Evolutionary conservation across 2,797 vertebrate species (phyloP).

Genomic region (Leuciscus waleckii): DNA sequence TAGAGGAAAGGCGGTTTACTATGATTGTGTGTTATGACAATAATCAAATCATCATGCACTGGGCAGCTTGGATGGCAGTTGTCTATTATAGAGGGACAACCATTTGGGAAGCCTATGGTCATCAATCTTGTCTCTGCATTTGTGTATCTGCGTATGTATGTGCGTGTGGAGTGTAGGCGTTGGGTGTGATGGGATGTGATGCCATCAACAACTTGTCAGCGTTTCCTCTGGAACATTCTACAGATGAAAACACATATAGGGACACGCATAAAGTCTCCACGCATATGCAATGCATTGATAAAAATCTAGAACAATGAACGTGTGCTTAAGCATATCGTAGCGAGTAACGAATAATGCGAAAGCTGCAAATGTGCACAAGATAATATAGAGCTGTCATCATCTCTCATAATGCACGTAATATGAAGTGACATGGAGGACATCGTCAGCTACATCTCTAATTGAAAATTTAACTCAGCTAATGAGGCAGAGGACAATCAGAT

Average conservation of each 20-base stretch:
- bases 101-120: constrained; percentile 65
- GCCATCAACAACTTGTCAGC: neutral
- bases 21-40: constrained; percentile 68
- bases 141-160: constrained; percentile 37
- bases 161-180: constrained; percentile 3
- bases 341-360: neutral
- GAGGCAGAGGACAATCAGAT: constrained; percentile 52
- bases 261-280: neutral
- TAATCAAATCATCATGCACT: constrained; percentile 77
- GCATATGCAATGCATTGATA: neutral
- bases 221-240: constrained; percentile 16
- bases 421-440: constrained; percentile 37
- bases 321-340: neutral
- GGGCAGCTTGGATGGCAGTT: constrained; percentile 75
- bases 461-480: constrained; percentile 56
- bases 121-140: constrained; percentile 68
- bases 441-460: constrained; percentile 51
- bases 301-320: constrained; percentile 1
- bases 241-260: neutral
- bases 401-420: constrained; percentile 33
- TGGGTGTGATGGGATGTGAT: constrained; percentile 19
- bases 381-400: constrained; percentile 31
- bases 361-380: neutral
- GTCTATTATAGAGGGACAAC: constrained; percentile 69
- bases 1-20: constrained; percentile 72